Evolutionary conservation across 2,113 vertebrate genomes (phyloP), one percentile per base, ranked within the genome.

Genomic region (Antennarius striatus): DNA sequence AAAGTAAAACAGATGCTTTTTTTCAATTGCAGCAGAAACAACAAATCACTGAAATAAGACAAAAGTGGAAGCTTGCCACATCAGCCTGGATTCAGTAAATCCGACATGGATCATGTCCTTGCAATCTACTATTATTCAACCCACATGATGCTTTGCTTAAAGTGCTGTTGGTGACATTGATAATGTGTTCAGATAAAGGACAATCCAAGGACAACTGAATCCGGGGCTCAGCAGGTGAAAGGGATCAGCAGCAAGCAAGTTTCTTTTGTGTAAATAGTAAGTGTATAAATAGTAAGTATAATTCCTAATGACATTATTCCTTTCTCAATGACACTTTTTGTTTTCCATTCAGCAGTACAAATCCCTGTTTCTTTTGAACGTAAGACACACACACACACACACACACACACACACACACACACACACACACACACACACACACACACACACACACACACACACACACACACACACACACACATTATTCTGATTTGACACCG

Each of bases 161-260:
- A 71, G 77, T 45, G 54, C 69, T 53, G 17, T 45, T 49, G 56
- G 66, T 36, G 29, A 47, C 66, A 75, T 32, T 91, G 91, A 82
- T 63, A 2, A 47, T 61, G 78, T 71, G 74, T 81, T 82, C 47
- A 32, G 70, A 69, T 59, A 75, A 71, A 86, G 72, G 87, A 82
- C 79, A 69, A 83, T 81, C 56, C 52, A 84, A 88, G 88, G 90
- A 90, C 85, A 71, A 87, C 90, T 92, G 91, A 91, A 92, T 91
- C 90, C 91, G 85, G 86, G 84, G 95, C 93, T 93, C 93, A 94
- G 94, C 95, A 93, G 95, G 95, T 95, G 96, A 94, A 93, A 95
- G 73, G 93, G 94, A 94, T 95, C 92, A 96, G 94, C 95, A 75
- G 93, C 94, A 94, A 95, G 94, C 95, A 93, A 93, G 91, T 90